These are phyloP conservation scores for Jordanella pulchra DNA, from an alignment of 2,797 vertebrate genomes.

Conservation along the genomic window DNA sequence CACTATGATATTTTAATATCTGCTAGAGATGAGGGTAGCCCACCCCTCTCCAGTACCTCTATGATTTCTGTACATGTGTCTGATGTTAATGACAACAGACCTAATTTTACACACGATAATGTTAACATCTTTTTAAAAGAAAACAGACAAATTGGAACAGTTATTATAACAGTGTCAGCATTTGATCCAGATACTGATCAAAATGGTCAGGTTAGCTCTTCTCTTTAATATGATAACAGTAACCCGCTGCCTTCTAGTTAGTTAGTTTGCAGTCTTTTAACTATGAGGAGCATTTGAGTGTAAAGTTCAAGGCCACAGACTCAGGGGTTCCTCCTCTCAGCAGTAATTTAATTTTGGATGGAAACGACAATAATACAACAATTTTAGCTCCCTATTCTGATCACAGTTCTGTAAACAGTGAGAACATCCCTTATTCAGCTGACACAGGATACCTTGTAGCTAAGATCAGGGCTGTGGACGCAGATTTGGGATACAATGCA, in stretches of 20 bases:
- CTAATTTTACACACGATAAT: neutral
- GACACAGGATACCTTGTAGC: neutral
- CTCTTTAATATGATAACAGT: neutral
- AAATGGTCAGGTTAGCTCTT: neutral
- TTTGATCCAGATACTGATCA: neutral
- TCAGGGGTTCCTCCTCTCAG: conserved; percentile 78
- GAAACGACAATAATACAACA: conserved; percentile 18
- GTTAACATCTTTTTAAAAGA: neutral
- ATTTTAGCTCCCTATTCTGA: neutral
- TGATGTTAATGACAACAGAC: neutral
- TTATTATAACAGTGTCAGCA: neutral
- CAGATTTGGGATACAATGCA: too few relatives aligned
- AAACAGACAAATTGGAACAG: neutral
- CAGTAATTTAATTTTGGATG: conserved; percentile 66
- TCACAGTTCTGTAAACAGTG: neutral
- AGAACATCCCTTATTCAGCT: neutral
- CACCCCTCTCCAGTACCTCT: conserved; percentile 79
- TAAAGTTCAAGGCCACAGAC: conserved; percentile 83
- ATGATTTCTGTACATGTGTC: neutral
- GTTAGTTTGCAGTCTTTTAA: conserved; percentile 78
- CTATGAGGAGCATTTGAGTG: conserved; percentile 77
- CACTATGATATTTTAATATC: conserved; percentile 84
- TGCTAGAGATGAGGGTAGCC: conserved; percentile 84
- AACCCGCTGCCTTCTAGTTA: neutral
- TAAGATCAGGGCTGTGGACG: too few relatives aligned